Percentiles rank a stretch among this genome's conserved stretches.
These are phyloP conservation scores for Drosophila busckii DNA, from an alignment of 1,140 invertebrate genomes.

Conservation along the genomic window DNA sequence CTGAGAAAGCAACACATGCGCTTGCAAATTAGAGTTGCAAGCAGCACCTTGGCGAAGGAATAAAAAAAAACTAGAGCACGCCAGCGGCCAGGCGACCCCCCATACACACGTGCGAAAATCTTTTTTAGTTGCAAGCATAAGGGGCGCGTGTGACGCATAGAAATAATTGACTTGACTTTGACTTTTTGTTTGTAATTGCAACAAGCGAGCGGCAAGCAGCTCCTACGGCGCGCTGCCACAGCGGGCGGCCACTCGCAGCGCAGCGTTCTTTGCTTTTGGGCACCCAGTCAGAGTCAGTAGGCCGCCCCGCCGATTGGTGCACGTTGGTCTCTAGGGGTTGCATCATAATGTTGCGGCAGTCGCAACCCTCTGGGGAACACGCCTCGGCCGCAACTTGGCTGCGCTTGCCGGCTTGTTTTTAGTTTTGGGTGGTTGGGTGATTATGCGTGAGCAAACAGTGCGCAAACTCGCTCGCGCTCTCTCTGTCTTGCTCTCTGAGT, in stretches of 20 bases:
- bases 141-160: conserved; percentile 14
- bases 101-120: conserved; percentile 72
- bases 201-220: conserved; percentile 30
- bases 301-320: conserved; percentile 69
- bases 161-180: conserved; percentile 75
- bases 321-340: conserved; percentile 51
- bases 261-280: conserved; percentile 9
- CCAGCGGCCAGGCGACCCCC: conserved; percentile 68
- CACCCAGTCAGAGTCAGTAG: conserved; percentile 46
- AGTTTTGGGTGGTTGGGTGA: conserved; percentile 52
- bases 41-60: conserved; percentile 23
- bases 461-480: neutral
- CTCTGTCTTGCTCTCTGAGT: conserved; percentile 1
- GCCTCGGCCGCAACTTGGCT: neutral
- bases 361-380: conserved; percentile 62
- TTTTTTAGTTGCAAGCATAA: neutral
- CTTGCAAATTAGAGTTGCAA: conserved; percentile 20
- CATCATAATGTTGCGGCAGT: conserved; percentile 14
- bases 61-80: no score
- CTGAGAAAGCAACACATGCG: conserved; percentile 64
- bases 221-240: conserved; percentile 53
- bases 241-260: no score
- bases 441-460: conserved; percentile 5
- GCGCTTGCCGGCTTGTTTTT: conserved; percentile 20
- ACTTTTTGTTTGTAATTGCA: conserved; percentile 68